Evolutionary conservation across 92 coral and sea anemone genomes (phyloP).

Genomic region (Paramuricea clavata): DNA sequence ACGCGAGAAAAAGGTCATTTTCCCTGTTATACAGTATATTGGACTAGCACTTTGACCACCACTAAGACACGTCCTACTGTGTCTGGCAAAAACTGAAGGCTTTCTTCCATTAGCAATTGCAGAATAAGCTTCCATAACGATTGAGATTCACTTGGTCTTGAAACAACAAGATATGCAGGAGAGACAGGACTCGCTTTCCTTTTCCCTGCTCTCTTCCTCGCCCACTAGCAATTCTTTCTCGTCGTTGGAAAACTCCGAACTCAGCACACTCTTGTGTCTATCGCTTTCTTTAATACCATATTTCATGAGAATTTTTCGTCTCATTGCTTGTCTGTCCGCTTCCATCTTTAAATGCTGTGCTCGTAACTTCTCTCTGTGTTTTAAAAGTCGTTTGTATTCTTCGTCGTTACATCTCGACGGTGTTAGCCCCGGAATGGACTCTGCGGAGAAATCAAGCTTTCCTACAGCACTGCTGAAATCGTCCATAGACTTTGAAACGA

Average conservation of each 20-base stretch:
- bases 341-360: slow-evolving; percentile 20
- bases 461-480: slow-evolving; percentile 11
- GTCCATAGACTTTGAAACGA: slow-evolving; percentile 14
- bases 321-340: slow-evolving; percentile 18
- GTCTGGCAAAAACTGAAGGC: too few species aligned
- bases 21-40: too few species aligned
- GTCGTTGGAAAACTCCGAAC: not conserved
- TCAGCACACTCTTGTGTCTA: not conserved
- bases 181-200: not conserved
- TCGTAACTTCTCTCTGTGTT: slow-evolving; percentile 17
- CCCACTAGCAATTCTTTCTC: not conserved
- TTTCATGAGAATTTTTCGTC: slow-evolving; percentile 11
- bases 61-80: too few species aligned
- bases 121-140: not conserved
- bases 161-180: slow-evolving; percentile 32
- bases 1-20: too few species aligned
- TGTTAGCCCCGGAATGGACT: not conserved
- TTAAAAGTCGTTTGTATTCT: slow-evolving; percentile 5
- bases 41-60: too few species aligned
- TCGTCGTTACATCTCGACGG: not conserved
- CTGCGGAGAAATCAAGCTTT: not conserved
- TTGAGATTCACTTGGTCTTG: not conserved
- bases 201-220: not conserved
- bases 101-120: too few species aligned
- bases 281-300: slow-evolving; percentile 42